phyloP scores from a whole-genome alignment of 1,140 invertebrate species.

The Dendroctonus ponderosae region DNA sequence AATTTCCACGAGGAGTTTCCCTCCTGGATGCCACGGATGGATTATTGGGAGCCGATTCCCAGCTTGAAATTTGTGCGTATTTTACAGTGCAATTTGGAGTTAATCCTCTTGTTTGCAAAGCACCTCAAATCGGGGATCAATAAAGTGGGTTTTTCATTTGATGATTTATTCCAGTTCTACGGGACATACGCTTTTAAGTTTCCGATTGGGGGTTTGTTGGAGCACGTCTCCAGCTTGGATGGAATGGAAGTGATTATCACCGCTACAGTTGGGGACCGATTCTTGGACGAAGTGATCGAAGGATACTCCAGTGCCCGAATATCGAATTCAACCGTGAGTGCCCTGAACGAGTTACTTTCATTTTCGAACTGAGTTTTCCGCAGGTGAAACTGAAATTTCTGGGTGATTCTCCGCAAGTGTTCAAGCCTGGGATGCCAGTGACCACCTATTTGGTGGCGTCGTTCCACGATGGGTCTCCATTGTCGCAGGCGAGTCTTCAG shows the following conservation, averaged over 20 bases:
- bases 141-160: not conserved
- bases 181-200: conserved; percentile 84
- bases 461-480: conserved; percentile 73
- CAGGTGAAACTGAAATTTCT: conserved; percentile 50
- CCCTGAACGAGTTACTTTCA: not conserved
- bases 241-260: conserved; percentile 84
- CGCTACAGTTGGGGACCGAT: conserved; percentile 86
- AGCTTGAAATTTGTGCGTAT: conserved; percentile 67
- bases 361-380: not conserved
- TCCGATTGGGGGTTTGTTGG: conserved; percentile 74
- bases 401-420: conserved; percentile 86
- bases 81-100: conserved; percentile 13
- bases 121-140: too few relatives aligned
- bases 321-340: conserved; percentile 75
- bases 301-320: conserved; percentile 85
- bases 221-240: conserved; percentile 65
- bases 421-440: conserved; percentile 91
- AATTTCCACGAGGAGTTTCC: conserved; percentile 76
- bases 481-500: conserved; percentile 58
- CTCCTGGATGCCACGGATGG: conserved; percentile 66
- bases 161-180: conserved; percentile 64
- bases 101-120: too few relatives aligned
- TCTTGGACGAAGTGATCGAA: conserved; percentile 80
- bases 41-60: conserved; percentile 58
- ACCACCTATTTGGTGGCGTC: conserved; percentile 71